Evolutionary conservation across 2,797 vertebrate species (phyloP), one percentile per base, ranked within the genome.

Genomic region (Tokudaia tokunoshimensis): DNA sequence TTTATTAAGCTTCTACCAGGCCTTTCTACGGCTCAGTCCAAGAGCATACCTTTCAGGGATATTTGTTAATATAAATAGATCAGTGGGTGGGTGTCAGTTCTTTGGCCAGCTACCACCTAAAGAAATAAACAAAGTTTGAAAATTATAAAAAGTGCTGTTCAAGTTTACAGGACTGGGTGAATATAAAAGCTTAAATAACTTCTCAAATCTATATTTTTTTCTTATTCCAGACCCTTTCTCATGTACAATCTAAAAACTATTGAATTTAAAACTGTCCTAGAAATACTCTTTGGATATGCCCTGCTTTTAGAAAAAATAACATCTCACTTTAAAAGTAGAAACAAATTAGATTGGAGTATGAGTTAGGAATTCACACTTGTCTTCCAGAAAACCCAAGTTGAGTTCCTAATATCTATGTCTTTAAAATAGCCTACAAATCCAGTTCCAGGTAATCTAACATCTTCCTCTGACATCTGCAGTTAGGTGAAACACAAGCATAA

Each of bases 131-230:
- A 59, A 81, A 85, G 26, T 79, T 59, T 74, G 41, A 74, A 82
- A 91, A 82, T 52, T 78, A 55, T 81, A 93, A 89, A 72, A 72
- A 37, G 4, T 75, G 6, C 67, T 34, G 80, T 80, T 89, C 55
- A 65, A 57, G 81, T 79, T 76, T n/a, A 89, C 34, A 87, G 89
- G 94, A 79, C 84, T 57, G 85, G n/a, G 1, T 81, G 88, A 85
- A 26, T 91, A 7, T 78, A 88, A 91, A 95, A 88, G 17, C 67
- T 89, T 15, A 80, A 55, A 19, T 94, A 82, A 81, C 2, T 41
- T 92, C 63, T 59, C 29, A 89, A 75, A 19, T 91, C 31, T 52
- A 0, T 15, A n/a, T 50, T 47, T 82, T 52, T 52, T 67, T 76
- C 55, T 34, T 65, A 41, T 22, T 79, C 55, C 13, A 37, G 12